Evolutionary conservation across 2,888 invertebrate genomes (phyloP).

Genomic region (Napeogenes sylphis): DNA sequence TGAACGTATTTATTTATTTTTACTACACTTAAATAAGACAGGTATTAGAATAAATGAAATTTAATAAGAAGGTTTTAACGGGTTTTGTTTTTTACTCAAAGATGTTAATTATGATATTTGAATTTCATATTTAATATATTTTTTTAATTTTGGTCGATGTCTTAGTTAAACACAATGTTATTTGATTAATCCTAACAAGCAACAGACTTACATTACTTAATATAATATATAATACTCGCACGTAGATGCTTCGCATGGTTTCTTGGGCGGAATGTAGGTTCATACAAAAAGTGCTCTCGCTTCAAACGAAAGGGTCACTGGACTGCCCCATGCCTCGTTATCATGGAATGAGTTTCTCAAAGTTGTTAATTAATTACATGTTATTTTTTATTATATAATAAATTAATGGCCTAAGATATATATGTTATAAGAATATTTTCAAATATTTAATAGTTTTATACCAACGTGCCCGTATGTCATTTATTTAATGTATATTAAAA

Average conservation of each 20-base stretch:
- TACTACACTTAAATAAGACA: background rate
- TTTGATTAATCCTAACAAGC: slow-evolving; percentile 4
- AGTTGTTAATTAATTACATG: slow-evolving; percentile 18
- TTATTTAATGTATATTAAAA: no score
- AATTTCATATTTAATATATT: no score
- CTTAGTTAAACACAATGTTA: slow-evolving; percentile 12
- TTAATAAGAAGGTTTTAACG: no score
- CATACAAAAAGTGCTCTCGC: slow-evolving; percentile 63
- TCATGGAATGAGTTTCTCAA: slow-evolving; percentile 45
- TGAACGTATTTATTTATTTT: slow-evolving; percentile 6
- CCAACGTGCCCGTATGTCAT: no score
- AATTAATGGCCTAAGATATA: background rate
- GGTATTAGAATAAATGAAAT: background rate
- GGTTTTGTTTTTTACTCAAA: no score
- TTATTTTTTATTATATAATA: background rate
- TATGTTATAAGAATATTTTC: background rate
- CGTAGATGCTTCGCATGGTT: slow-evolving; percentile 53
- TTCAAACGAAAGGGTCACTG: slow-evolving; percentile 67
- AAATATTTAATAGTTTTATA: no score
- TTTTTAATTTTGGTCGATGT: background rate
- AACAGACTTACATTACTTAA: background rate
- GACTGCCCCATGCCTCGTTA: slow-evolving; percentile 58
- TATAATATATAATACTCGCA: background rate
- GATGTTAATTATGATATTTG: no score
- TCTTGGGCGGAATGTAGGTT: slow-evolving; percentile 62